A percentile compares a stretch with the other conserved stretches of the same genome.
These are phyloP conservation scores for Dromas ardeola DNA, from an alignment of 2,113 vertebrate species.

Conservation along the genomic window DNA sequence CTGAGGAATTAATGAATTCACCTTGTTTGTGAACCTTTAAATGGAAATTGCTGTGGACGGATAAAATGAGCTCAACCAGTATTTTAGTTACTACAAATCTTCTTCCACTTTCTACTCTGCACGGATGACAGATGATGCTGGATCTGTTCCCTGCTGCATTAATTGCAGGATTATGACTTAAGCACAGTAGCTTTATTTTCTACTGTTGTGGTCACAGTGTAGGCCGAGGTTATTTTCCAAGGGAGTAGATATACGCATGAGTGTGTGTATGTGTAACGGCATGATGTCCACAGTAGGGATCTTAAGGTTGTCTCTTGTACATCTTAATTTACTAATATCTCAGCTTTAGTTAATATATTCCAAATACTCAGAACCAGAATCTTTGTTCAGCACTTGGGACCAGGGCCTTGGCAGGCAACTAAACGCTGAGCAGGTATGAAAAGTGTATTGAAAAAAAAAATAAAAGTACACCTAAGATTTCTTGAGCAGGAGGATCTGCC, in stretches of 20 bases:
- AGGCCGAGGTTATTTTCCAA: neutral
- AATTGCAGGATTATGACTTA: neutral
- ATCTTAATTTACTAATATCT: neutral
- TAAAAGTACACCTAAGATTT: neutral
- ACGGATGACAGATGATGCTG: neutral
- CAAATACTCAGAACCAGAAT: neutral
- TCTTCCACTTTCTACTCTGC: neutral
- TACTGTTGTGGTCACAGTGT: neutral
- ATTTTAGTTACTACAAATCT: neutral
- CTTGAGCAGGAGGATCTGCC: neutral
- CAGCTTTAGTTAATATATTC: neutral
- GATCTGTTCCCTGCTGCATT: slow-evolving; percentile 8
- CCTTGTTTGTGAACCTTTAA: neutral
- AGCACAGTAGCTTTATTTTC: neutral
- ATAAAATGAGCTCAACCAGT: neutral
- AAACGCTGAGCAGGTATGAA: neutral
- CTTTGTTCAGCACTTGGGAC: neutral
- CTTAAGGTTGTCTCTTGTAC: neutral
- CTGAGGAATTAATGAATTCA: neutral
- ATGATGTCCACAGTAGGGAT: neutral
- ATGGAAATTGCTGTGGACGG: neutral
- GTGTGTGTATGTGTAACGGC: neutral
- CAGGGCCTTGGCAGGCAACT: neutral
- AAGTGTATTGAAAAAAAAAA: neutral
- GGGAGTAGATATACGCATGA: neutral